phyloP scores from a whole-genome alignment of 92 coral and sea anemone genomes.

The Pocillopora meandrina region DNA sequence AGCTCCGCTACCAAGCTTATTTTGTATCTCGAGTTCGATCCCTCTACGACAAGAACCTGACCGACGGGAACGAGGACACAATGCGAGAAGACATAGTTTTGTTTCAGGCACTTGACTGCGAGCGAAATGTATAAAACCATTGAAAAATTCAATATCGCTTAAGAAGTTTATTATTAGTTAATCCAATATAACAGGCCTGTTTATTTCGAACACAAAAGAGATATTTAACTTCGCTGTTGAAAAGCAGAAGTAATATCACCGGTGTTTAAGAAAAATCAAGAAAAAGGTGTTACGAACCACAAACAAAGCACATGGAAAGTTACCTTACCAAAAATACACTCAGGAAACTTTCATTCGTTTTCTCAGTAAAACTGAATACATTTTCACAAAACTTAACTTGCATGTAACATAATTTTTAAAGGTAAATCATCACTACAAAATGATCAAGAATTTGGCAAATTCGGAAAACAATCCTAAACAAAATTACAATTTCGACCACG shows the following conservation, averaged over 20 bases:
- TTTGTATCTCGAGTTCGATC: conserved; percentile 36
- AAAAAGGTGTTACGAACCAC: background rate
- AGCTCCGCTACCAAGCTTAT: conserved; percentile 69
- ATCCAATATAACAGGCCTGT: conserved; percentile 22
- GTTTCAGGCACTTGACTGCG: background rate
- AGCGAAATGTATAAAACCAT: background rate
- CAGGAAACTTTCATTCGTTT: too few species aligned
- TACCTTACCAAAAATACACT: background rate
- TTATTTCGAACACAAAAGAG: conserved; percentile 32
- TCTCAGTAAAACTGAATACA: too few species aligned
- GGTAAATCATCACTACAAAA: too few species aligned
- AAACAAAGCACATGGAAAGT: background rate
- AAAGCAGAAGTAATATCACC: conserved; percentile 17
- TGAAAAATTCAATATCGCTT: conserved; percentile 18
- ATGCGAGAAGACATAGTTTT: conserved; percentile 13
- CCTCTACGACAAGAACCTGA: conserved; percentile 46
- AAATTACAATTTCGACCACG: too few species aligned
- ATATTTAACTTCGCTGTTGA: conserved; percentile 22
- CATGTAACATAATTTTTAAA: too few species aligned
- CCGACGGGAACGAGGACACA: conserved; percentile 33
- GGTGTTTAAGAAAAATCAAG: background rate
- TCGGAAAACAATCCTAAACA: too few species aligned
- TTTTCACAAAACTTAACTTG: too few species aligned
- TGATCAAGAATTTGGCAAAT: too few species aligned
- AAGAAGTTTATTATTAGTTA: background rate